Percentiles rank a stretch among this genome's conserved stretches.
These are phyloP conservation scores for Eudasyphora cyanicolor DNA, from an alignment of 2,888 invertebrate genomes.

Conservation along the genomic window DNA sequence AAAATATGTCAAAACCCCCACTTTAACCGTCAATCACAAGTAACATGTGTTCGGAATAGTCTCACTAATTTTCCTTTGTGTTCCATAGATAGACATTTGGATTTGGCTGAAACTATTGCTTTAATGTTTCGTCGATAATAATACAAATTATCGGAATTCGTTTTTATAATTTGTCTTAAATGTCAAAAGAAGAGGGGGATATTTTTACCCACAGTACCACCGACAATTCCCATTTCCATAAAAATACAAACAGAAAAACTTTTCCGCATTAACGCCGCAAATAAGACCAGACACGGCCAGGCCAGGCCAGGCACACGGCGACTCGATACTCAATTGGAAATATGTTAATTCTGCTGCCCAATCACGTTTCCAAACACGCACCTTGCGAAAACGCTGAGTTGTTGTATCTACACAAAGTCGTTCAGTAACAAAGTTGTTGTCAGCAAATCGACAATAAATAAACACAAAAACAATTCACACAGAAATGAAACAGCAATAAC, in stretches of 20 bases:
- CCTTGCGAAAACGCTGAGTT: background rate
- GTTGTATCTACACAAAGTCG: background rate
- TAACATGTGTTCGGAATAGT: too few species aligned
- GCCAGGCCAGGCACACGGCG: background rate
- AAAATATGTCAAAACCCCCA: too few species aligned
- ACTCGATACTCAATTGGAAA: slow-evolving; percentile 14
- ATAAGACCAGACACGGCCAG: background rate
- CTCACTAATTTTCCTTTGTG: too few species aligned
- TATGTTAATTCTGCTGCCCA: slow-evolving; percentile 47
- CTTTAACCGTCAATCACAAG: too few species aligned
- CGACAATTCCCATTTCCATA: background rate
- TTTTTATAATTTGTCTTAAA: too few species aligned
- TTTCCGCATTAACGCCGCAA: slow-evolving; percentile 50
- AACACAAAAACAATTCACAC: background rate
- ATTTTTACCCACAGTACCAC: background rate
- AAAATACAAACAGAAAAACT: slow-evolving; percentile 27
- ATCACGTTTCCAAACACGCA: slow-evolving; percentile 51
- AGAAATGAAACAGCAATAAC: background rate
- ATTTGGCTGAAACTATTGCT: too few species aligned
- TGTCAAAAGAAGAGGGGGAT: background rate
- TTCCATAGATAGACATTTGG: too few species aligned
- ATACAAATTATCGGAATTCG: too few species aligned
- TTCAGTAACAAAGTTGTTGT: background rate
- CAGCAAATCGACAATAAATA: background rate
- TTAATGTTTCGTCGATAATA: too few species aligned